These are phyloP conservation scores for Apocrypta bakeri DNA, from an alignment of 1,140 invertebrate species.

Conservation along the genomic window DNA sequence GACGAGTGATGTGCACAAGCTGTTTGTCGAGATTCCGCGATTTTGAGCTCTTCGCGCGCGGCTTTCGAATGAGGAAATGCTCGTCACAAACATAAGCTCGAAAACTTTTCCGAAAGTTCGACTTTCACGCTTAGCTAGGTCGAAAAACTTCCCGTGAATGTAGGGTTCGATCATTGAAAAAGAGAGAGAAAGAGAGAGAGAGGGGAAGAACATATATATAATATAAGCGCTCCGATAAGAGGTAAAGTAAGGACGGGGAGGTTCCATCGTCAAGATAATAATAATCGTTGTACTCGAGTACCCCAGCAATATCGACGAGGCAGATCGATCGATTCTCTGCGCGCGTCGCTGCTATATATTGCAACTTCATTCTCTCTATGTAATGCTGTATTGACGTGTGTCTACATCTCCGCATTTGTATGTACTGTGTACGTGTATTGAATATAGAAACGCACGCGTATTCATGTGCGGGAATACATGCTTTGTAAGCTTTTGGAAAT, in stretches of 20 bases:
- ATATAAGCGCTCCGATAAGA: background rate
- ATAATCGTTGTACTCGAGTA: background rate
- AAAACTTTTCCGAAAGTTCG: background rate
- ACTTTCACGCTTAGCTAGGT: background rate
- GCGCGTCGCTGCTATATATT: background rate
- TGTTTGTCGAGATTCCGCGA: background rate
- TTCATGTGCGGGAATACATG: background rate
- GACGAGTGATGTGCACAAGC: background rate
- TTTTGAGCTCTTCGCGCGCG: background rate
- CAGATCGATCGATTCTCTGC: conserved; percentile 2
- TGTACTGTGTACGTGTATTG: background rate
- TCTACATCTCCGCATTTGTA: background rate
- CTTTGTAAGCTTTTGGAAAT: background rate
- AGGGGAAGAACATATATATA: no score
- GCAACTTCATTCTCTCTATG: background rate
- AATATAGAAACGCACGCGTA: background rate
- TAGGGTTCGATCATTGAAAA: no score
- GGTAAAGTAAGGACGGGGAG: background rate
- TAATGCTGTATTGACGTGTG: background rate
- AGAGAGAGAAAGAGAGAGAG: no score
- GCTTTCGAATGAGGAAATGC: no score
- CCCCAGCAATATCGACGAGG: background rate
- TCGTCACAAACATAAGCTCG: background rate
- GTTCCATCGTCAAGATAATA: background rate
- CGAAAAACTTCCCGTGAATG: background rate